Evolutionary conservation across 2,888 invertebrate genomes (phyloP).

Genomic region (Zeuzera pyrina): DNA sequence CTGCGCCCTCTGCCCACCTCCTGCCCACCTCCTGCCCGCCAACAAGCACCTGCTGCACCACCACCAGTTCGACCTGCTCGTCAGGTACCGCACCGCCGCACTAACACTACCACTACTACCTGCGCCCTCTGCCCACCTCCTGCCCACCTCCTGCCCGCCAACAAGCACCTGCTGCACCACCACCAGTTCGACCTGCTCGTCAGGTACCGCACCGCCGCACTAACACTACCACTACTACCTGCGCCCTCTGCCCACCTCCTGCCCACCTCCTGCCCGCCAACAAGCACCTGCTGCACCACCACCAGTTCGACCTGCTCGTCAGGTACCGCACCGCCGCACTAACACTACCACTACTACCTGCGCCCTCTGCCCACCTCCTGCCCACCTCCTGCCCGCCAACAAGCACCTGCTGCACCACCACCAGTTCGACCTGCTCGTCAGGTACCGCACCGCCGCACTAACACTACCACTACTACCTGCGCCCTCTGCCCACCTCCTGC

Average conservation of each 20-base stretch:
- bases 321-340: too few species aligned
- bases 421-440: constrained; percentile 76
- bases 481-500: constrained; percentile 91
- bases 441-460: neutral
- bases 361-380: constrained; percentile 90
- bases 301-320: constrained; percentile 96
- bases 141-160: constrained; percentile 88
- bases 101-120: too few species aligned
- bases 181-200: constrained; percentile 98
- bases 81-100: too few species aligned
- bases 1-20: constrained; percentile 91
- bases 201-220: too few species aligned
- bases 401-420: constrained; percentile 96
- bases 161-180: constrained; percentile 94
- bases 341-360: too few species aligned
- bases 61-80: constrained; percentile 96
- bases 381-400: constrained; percentile 89
- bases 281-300: constrained; percentile 94
- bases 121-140: constrained; percentile 92
- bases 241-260: constrained; percentile 91
- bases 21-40: constrained; percentile 89
- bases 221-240: too few species aligned
- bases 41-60: constrained; percentile 95
- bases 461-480: constrained; percentile 11
- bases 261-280: constrained; percentile 90